These are phyloP conservation scores for Sterna hirundo DNA, from an alignment of 2,113 vertebrate species.

Conservation along the genomic window DNA sequence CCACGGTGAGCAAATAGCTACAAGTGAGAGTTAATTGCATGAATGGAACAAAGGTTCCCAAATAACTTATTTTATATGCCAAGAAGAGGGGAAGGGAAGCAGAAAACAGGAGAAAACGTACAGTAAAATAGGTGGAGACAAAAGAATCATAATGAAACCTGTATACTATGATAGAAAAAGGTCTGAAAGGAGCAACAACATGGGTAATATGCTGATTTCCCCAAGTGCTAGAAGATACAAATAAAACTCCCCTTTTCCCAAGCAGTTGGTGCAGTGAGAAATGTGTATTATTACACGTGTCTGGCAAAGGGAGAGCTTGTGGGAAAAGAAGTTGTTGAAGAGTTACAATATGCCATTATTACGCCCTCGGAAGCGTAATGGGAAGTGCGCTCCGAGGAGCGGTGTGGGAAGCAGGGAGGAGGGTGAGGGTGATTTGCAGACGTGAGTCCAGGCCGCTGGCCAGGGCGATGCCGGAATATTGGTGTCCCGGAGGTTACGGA, in stretches of 20 bases:
- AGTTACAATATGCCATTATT: conserved; percentile 16
- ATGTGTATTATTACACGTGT: conserved; percentile 7
- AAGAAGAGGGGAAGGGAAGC: neutral
- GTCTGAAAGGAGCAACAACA: neutral
- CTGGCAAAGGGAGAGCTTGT: neutral
- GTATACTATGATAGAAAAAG: neutral
- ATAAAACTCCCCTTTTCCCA: neutral
- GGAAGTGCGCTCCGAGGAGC: neutral
- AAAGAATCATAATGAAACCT: neutral
- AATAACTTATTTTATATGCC: neutral
- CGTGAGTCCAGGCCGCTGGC: neutral
- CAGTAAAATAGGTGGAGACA: neutral
- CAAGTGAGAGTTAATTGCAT: neutral
- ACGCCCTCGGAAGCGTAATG: neutral
- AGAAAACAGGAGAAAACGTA: neutral
- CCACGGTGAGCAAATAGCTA: no score
- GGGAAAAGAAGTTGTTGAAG: conserved; percentile 9
- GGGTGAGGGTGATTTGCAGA: neutral
- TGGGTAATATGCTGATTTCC: neutral
- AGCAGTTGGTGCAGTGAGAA: neutral
- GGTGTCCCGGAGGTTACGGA: neutral
- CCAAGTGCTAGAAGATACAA: neutral
- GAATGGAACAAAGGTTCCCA: neutral
- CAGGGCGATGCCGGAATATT: neutral
- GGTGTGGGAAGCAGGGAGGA: neutral